Base-by-base conservation (phyloP, 2,113 vertebrate genomes). In the Hippocampus mohnikei region DNA sequence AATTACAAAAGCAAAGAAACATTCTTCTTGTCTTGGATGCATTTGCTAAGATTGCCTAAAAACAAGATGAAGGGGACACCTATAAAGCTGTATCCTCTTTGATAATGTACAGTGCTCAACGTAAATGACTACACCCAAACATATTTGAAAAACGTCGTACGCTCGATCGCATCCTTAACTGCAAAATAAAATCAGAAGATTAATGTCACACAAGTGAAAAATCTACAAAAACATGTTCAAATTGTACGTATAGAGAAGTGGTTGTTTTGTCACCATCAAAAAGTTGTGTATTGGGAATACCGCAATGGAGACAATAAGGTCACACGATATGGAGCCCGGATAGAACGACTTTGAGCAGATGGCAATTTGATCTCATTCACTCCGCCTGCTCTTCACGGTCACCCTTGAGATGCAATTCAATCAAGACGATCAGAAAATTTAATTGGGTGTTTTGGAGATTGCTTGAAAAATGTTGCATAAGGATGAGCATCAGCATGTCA, bases 331-430 rank as follows among this genome's bases (percentile, higher is more conserved):
- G 29, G 20, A 62, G 59, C 27, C 59, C 6, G 40, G 13, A 46
- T 33, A 23, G 15, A 55, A 67, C 5, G 16, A 3, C 44, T 56
- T 68, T 8, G 66, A 72, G 20, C 29, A 78, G 70, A 78, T 74
- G 59, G 44, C 11, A 48, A 33, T 60, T 71, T 15, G 42, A 61
- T 20, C 50, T 70, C 8, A 77, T 61, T 80, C 25, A 67, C 1
- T 69, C 53, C 0, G n/a, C 63, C 60, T 29, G 56, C 25, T 71
- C 68, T 42, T 66, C 13, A 25, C 18, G 67, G 56, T 67, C 55
- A 67, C 65, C 70, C 59, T 69, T 53, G 25, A 84, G 71, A 40
- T 67, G 21, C 58, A 61, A 63, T 53, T 29, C 2, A 12, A 56
- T 75, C 48, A 67, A 18, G 41, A n/a, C 23, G 52, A 55, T 53